A percentile compares a stretch with the other conserved stretches of the same genome.
Evolutionary conservation across 1,140 invertebrate species (phyloP).

Genomic region (Microplitis demolitor): DNA sequence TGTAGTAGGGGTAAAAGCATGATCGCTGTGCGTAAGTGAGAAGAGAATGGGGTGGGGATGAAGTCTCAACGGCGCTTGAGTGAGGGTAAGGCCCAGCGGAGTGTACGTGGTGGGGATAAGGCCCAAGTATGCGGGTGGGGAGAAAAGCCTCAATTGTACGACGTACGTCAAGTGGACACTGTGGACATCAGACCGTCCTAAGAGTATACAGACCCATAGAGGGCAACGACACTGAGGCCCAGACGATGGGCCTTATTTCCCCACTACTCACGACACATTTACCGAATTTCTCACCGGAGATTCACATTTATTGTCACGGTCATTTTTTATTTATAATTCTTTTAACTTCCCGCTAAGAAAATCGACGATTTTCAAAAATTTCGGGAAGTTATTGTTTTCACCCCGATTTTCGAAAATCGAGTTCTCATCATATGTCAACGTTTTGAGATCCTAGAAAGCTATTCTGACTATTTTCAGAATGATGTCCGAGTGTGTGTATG

Average conservation of each 20-base stretch:
- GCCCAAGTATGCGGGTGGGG: constrained; percentile 4
- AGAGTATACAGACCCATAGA: constrained; percentile 32
- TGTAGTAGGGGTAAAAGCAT: no score
- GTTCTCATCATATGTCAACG: no score
- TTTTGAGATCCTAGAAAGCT: no score
- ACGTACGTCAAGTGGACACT: constrained; percentile 11
- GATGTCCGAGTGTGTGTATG: no score
- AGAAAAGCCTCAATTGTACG: not conserved
- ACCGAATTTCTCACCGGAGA: constrained; percentile 42
- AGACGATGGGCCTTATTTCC: not conserved
- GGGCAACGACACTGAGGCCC: constrained; percentile 40
- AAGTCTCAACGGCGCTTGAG: constrained; percentile 22
- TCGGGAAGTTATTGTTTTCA: no score
- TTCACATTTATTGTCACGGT: not conserved
- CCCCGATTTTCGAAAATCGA: no score
- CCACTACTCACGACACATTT: constrained; percentile 44
- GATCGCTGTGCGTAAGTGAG: no score
- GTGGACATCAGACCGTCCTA: constrained; percentile 30
- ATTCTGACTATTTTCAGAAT: no score
- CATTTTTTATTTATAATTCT: not conserved
- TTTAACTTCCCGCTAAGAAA: no score
- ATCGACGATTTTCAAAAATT: no score
- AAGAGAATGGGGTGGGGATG: constrained; percentile 42
- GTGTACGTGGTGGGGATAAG: not conserved
- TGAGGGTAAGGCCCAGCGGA: not conserved